Percentiles rank a stretch among this genome's conserved stretches.
These are phyloP conservation scores for Myrmecobius fasciatus DNA, from an alignment of 2,113 vertebrate genomes.

Conservation along the genomic window DNA sequence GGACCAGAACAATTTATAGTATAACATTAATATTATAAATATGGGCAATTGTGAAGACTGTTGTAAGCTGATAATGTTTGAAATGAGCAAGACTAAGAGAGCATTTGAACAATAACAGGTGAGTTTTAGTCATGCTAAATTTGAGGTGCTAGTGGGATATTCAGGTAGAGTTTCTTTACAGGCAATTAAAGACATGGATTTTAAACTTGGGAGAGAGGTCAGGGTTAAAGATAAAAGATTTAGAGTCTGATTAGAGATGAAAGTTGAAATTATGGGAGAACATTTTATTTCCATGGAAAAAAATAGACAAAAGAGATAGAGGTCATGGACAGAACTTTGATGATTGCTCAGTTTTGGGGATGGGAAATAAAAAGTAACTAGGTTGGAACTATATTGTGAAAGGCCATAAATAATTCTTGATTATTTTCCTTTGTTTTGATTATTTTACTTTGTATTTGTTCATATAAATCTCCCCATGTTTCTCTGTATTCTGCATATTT, in stretches of 20 bases:
- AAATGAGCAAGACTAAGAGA: neutral
- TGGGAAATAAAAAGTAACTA: neutral
- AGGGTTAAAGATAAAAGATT: neutral
- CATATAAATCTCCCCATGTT: neutral
- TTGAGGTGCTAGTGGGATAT: neutral
- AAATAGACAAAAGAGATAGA: neutral
- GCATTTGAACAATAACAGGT: neutral
- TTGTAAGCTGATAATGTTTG: neutral
- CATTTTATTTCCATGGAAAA: neutral
- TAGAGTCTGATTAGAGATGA: neutral
- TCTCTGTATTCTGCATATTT: neutral
- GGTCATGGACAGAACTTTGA: neutral
- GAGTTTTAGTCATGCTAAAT: neutral
- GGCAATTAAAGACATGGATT: neutral
- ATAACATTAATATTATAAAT: neutral
- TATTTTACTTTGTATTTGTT: neutral
- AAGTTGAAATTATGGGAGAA: neutral
- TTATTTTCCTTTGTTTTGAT: neutral
- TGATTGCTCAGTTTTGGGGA: neutral
- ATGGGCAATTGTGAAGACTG: neutral
- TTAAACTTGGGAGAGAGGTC: neutral
- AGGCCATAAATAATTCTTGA: neutral
- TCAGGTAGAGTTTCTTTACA: neutral
- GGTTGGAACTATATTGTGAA: neutral
- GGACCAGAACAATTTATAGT: neutral